Base-by-base conservation (phyloP, 1,140 invertebrate genomes). In the Macrobrachium rosenbergii region DNA sequence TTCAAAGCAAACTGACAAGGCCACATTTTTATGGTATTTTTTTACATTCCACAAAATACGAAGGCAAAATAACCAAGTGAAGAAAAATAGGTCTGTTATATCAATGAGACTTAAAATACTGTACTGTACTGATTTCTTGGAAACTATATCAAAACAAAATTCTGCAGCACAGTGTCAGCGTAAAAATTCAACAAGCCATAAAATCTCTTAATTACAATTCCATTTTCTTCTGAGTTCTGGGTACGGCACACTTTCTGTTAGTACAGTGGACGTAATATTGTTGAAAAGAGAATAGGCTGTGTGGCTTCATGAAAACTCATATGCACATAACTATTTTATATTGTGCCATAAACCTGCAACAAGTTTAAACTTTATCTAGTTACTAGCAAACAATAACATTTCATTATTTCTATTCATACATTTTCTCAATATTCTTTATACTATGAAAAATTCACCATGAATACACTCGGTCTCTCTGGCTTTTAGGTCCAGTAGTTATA, bases 261-360 rank as follows among this genome's bases (percentile, higher is more conserved):
- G 79, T 45, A 67, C 60, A 81, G 79, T 81, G 79, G 79, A 81
- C 79, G 79, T 81, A 45, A 81, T 81, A 67, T 64, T 81, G 59
- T 63, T 63, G 79, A 81, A 81, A 52, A 64, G 79, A 64, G n/a
- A 81, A 67, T 67, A 63, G 43, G 37, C 21, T 19, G 75, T n/a
- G 52, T 45, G 21, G 59, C 75, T 77, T 12, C 52, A 58, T 58
- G 45, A 10, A 52, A 52, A 8, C 52, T 52, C 52, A 52, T 52
- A 52, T 52, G 52, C 52, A 52, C 52, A 52, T 52, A 52, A 52
- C 52, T 52, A 2, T 52, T 52, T 52, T 52, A 52, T 52, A 52
- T 52, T 52, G 52, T 52, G 52, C 52, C 52, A 52, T 52, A 52
- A 12, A 52, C 52, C 52, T 10, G 52, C 52, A 52, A 52, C 52